Percentiles rank a stretch among this genome's conserved stretches.
Conservation (phyloP, 2,888 invertebrate species). For the Drosophila helvetica region DNA sequence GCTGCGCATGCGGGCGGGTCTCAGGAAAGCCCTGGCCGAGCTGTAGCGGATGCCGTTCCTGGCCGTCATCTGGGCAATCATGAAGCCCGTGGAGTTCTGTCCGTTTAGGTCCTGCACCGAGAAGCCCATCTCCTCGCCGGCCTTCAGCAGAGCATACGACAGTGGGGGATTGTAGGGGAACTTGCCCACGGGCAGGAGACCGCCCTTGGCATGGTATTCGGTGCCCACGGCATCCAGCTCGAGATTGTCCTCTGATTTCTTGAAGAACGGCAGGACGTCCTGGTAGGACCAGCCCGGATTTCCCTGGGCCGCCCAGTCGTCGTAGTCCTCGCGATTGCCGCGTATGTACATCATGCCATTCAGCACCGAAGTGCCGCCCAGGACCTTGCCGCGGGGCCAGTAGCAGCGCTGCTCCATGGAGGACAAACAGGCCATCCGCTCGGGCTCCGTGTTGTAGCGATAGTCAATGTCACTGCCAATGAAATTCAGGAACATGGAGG, state of each 20-base stretch:
- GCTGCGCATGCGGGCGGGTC: conserved; percentile 89
- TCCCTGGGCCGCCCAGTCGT: conserved; percentile 93
- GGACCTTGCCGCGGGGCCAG: conserved; percentile 94
- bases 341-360: conserved; percentile 99
- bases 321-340: conserved; percentile 93
- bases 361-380: conserved; percentile 96
- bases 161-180: conserved; percentile 94
- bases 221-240: conserved; percentile 89
- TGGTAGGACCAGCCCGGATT: conserved; percentile 95
- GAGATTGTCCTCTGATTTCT: conserved; percentile 92
- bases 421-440: conserved; percentile 90
- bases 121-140: conserved; percentile 91
- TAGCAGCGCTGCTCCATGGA: conserved; percentile 88
- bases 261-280: conserved; percentile 95
- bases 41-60: conserved; percentile 93
- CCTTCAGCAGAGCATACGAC: conserved; percentile 90
- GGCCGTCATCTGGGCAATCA: conserved; percentile 94
- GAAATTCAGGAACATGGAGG: conserved; percentile 95
- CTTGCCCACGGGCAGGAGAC: conserved; percentile 90
- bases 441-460: conserved; percentile 93
- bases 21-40: conserved; percentile 91
- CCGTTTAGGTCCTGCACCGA: conserved; percentile 92
- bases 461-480: conserved; percentile 94
- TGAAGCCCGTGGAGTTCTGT: conserved; percentile 91
- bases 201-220: conserved; percentile 91